phyloP scores from a whole-genome alignment of 1,140 invertebrate species.

The Plodia interpunctella region DNA sequence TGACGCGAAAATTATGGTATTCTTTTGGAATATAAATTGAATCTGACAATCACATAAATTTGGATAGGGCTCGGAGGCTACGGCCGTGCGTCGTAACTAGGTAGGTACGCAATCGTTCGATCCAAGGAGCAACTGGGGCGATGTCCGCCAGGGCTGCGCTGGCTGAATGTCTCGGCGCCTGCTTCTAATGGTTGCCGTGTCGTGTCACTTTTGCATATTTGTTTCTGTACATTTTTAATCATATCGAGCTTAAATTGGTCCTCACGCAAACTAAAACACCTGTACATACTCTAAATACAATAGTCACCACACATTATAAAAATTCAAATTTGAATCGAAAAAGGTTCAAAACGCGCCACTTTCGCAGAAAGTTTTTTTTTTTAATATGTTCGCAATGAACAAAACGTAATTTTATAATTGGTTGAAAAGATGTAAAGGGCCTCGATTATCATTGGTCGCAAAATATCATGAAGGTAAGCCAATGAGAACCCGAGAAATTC shows the following conservation, averaged over 20 bases:
- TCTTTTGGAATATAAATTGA: constrained; percentile 26
- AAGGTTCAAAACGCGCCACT: constrained; percentile 47
- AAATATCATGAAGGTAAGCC: too few relatives aligned
- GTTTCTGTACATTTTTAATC: neutral
- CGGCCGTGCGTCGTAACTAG: constrained; percentile 46
- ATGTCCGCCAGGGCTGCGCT: constrained; percentile 68
- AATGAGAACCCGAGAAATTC: too few relatives aligned
- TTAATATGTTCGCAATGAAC: neutral
- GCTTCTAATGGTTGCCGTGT: neutral
- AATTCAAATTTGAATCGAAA: constrained; percentile 56
- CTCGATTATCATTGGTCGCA: too few relatives aligned
- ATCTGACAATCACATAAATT: neutral
- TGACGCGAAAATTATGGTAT: neutral
- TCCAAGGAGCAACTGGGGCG: constrained; percentile 60
- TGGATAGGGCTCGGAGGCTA: constrained; percentile 33
- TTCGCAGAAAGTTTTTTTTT: constrained; percentile 46
- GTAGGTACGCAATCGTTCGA: constrained; percentile 71
- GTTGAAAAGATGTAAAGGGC: too few relatives aligned
- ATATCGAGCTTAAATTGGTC: neutral
- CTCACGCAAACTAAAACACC: neutral
- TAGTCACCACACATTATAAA: neutral
- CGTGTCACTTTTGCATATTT: neutral
- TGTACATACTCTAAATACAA: neutral
- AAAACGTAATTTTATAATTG: neutral
- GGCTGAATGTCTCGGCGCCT: constrained; percentile 46